These are phyloP conservation scores for Melanostigma gelatinosum DNA, from an alignment of 2,113 vertebrate species.

Conservation along the genomic window DNA sequence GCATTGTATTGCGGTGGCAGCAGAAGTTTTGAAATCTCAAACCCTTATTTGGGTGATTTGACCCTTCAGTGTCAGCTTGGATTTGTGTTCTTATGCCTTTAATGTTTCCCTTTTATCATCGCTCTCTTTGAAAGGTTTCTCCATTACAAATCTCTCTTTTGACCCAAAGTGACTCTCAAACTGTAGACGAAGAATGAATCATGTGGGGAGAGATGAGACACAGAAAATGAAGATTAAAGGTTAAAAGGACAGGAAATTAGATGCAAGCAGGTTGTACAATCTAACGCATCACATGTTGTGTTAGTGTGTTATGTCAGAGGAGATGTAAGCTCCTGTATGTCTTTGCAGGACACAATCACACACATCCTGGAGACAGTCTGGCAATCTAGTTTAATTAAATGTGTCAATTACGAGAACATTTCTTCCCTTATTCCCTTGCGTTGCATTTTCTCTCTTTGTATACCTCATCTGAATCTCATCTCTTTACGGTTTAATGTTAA, in stretches of 20 bases:
- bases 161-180: slow-evolving; percentile 32
- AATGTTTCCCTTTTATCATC: slow-evolving; percentile 16
- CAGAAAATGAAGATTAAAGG: slow-evolving; percentile 6
- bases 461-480: neutral
- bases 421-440: neutral
- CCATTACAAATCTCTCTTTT: slow-evolving; percentile 25
- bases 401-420: neutral
- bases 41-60: neutral
- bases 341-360: neutral
- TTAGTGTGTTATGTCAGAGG: neutral
- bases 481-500: neutral
- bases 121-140: slow-evolving; percentile 12
- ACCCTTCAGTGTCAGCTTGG: slow-evolving; percentile 13
- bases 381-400: neutral
- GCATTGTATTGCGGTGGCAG: neutral
- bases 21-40: neutral
- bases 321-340: neutral
- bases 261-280: neutral
- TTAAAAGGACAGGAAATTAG: slow-evolving; percentile 9
- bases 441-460: neutral
- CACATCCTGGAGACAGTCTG: neutral
- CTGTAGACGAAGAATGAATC: slow-evolving; percentile 22
- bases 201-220: neutral
- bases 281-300: neutral
- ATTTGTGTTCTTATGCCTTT: neutral